These are phyloP conservation scores for Tetragonula carbonaria DNA, from an alignment of 2,888 invertebrate genomes.

Conservation along the genomic window DNA sequence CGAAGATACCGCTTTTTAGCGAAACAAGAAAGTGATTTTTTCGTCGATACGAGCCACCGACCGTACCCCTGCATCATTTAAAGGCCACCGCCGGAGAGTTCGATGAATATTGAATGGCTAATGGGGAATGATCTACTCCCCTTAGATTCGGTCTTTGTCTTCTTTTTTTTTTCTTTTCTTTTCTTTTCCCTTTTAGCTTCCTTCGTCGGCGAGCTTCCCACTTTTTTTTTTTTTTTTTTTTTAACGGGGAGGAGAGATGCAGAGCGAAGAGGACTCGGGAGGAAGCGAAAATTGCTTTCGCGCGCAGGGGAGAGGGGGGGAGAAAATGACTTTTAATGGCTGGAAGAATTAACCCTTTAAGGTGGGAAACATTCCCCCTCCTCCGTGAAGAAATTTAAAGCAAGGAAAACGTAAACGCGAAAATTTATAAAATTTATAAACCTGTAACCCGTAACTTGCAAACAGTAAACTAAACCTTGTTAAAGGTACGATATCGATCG, in stretches of 20 bases:
- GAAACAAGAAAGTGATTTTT: slow-evolving; percentile 30
- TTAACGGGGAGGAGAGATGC: neutral
- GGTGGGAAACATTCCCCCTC: neutral
- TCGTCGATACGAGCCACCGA: neutral
- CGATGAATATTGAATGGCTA: slow-evolving; percentile 36
- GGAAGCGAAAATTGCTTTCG: neutral
- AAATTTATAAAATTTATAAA: no score
- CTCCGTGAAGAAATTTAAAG: no score
- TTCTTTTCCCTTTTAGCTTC: neutral
- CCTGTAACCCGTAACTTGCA: no score
- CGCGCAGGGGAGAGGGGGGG: no score
- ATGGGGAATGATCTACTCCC: neutral
- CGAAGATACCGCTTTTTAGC: slow-evolving; percentile 14
- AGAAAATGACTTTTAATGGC: no score
- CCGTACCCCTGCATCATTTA: slow-evolving; percentile 28
- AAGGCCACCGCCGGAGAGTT: neutral
- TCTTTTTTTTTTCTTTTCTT: neutral
- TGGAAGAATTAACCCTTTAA: neutral
- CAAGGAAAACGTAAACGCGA: no score
- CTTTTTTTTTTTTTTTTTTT: neutral
- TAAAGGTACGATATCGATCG: neutral
- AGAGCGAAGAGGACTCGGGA: neutral
- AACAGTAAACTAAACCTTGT: neutral
- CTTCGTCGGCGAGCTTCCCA: neutral
- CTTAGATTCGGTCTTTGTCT: neutral